phyloP scores from a whole-genome alignment of 1,140 invertebrate species.

The Apis dorsata region DNA sequence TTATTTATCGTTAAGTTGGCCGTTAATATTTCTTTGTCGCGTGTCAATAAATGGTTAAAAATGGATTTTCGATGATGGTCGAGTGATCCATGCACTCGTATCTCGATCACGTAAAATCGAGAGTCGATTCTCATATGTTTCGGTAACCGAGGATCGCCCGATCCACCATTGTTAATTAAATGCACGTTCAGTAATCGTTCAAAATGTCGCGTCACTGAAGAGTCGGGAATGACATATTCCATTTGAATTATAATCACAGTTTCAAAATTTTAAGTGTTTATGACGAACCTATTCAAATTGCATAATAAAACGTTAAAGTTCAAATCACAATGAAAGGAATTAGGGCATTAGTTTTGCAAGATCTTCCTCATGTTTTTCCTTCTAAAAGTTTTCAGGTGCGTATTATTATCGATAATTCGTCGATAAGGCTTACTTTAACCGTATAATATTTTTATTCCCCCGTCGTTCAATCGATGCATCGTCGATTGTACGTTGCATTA shows the following conservation, averaged over 20 bases:
- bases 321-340: constrained; percentile 55
- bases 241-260: background rate
- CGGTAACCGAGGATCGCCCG: constrained; percentile 6
- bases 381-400: constrained; percentile 46
- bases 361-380: constrained; percentile 49
- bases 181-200: constrained; percentile 4
- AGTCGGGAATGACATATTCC: background rate
- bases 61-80: background rate
- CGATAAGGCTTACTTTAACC: too few species aligned
- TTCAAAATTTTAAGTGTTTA: constrained; percentile 52
- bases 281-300: background rate
- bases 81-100: background rate
- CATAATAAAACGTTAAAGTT: background rate
- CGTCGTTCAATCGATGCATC: too few species aligned
- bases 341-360: constrained; percentile 50
- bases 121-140: constrained; percentile 31
- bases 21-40: too few species aligned
- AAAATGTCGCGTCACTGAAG: constrained; percentile 23
- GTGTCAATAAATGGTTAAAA: too few species aligned
- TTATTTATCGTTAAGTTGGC: background rate
- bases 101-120: background rate
- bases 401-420: too few species aligned
- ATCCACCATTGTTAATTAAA: constrained; percentile 21
- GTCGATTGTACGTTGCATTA: too few species aligned
- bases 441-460: too few species aligned